A percentile compares a stretch with the other conserved stretches of the same genome.
Evolutionary conservation across 1,140 invertebrate species (phyloP).

Genomic region (Vanessa atalanta): DNA sequence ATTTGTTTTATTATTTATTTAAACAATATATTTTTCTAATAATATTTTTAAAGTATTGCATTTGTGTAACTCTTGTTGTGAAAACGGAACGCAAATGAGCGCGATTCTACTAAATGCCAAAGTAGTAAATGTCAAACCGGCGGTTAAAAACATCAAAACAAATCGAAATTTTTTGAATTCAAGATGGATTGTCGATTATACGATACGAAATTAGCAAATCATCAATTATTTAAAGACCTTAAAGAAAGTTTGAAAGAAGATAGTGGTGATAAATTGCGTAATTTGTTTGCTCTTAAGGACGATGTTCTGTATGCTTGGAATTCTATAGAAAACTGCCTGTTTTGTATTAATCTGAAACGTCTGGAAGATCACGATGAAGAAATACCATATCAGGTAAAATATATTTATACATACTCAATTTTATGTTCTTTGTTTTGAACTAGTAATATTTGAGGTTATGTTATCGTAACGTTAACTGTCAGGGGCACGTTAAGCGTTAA

Average conservation of each 20-base stretch:
- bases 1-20: too few species aligned
- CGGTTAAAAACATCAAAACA: conserved; percentile 35
- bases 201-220: conserved; percentile 81
- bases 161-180: conserved; percentile 17
- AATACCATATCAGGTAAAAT: conserved; percentile 82
- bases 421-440: neutral
- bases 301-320: conserved; percentile 85
- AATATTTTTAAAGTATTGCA: neutral
- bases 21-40: too few species aligned
- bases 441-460: conserved; percentile 35
- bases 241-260: conserved; percentile 80
- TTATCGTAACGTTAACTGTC: conserved; percentile 14
- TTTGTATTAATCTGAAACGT: conserved; percentile 82
- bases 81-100: conserved; percentile 39
- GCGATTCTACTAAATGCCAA: conserved; percentile 25
- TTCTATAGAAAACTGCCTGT: conserved; percentile 82
- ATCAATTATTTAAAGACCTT: conserved; percentile 82
- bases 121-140: conserved; percentile 20
- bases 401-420: conserved; percentile 7
- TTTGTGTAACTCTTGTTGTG: neutral
- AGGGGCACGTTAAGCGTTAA: neutral
- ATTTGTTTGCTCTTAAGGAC: conserved; percentile 83
- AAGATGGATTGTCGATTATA: conserved; percentile 82
- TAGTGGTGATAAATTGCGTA: conserved; percentile 81
- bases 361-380: conserved; percentile 78